These are phyloP conservation scores for Molossus alvarezi DNA, from an alignment of 2,797 vertebrate genomes.

Conservation along the genomic window DNA sequence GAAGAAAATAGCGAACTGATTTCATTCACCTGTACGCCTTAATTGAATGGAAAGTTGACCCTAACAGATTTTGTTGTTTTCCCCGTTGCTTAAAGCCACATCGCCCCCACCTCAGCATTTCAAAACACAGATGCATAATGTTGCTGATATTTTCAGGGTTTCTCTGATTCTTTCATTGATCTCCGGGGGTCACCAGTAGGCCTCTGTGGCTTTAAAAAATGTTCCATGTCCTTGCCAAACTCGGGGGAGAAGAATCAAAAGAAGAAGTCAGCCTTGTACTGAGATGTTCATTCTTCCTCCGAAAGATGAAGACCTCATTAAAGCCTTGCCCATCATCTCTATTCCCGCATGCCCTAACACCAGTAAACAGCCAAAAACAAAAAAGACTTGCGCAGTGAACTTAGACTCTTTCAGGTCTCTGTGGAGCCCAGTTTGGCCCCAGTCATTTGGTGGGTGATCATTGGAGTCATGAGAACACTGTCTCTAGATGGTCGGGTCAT, in stretches of 20 bases:
- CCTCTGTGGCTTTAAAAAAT: slow-evolving; percentile 21
- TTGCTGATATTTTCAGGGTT: slow-evolving; percentile 60
- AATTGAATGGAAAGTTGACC: slow-evolving; percentile 46
- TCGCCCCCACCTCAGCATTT: slow-evolving; percentile 27
- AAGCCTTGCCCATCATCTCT: slow-evolving; percentile 31
- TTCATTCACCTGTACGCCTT: neutral
- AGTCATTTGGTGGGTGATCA: neutral
- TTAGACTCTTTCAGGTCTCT: neutral
- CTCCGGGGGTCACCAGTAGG: neutral
- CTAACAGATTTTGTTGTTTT: neutral
- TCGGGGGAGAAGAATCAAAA: slow-evolving; percentile 17
- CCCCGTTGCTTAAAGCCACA: neutral
- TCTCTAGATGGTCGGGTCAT: neutral
- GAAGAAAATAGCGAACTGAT: neutral
- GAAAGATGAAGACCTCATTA: neutral
- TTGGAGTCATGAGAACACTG: neutral
- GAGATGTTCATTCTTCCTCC: slow-evolving; percentile 11
- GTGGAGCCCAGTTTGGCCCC: neutral
- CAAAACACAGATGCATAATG: slow-evolving; percentile 60
- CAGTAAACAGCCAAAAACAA: neutral
- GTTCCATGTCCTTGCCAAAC: neutral
- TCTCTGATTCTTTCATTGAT: slow-evolving; percentile 56
- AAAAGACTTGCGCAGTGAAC: neutral
- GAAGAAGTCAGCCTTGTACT: slow-evolving; percentile 12
- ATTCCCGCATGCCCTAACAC: neutral